Conservation (phyloP, 2,797 vertebrate genomes). For the Tamandua tetradactyla region DNA sequence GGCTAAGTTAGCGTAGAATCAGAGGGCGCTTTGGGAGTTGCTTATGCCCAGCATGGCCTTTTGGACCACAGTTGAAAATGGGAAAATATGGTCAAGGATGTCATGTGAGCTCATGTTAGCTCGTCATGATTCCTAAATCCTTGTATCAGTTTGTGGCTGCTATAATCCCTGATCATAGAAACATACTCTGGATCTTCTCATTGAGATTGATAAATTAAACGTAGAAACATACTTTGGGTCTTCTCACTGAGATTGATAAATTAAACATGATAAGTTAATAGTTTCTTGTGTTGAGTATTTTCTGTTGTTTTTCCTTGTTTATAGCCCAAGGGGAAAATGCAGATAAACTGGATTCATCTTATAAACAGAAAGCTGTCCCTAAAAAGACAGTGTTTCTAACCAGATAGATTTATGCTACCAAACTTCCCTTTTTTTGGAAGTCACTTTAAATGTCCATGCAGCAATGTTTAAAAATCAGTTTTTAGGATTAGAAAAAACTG, state of each 20-base stretch:
- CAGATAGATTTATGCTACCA: conserved; percentile 60
- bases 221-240: neutral
- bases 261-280: neutral
- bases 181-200: neutral
- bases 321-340: conserved; percentile 58
- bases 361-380: conserved; percentile 68
- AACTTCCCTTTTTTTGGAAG: conserved; percentile 71
- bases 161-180: neutral
- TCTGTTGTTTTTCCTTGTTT: conserved; percentile 55
- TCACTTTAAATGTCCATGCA: conserved; percentile 54
- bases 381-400: conserved; percentile 24
- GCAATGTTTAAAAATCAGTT: conserved; percentile 69
- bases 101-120: neutral
- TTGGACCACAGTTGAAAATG: neutral
- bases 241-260: conserved; percentile 18
- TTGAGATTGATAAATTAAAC: neutral
- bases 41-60: neutral
- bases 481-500: conserved; percentile 61
- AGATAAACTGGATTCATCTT: conserved; percentile 60
- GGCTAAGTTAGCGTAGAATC: neutral
- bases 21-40: neutral
- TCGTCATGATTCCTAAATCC: neutral
- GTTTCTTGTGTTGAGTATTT: conserved; percentile 31
- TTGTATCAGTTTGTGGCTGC: neutral
- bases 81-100: neutral